Evolutionary conservation across 2,113 vertebrate species (phyloP), one percentile per base, ranked within the genome.

Genomic region (Girardinichthys multiradiatus): DNA sequence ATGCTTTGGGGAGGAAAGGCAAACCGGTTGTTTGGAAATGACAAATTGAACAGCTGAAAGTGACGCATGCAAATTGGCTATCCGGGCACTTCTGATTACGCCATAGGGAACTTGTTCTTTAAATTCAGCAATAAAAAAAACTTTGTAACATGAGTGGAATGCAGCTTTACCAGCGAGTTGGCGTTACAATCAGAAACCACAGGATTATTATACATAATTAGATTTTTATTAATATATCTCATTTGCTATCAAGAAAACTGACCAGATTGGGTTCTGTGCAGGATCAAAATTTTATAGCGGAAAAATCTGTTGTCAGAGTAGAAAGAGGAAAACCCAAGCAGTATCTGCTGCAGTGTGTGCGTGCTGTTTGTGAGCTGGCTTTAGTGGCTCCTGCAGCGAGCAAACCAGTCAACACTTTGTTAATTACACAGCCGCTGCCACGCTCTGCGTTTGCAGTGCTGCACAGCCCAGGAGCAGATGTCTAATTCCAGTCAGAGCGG

Each of bases 391-490:
- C 89, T 85, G 88, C 84, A 81, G 89, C 68, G 89, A 86, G 77
- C 86, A 87, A 87, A 78, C 72, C 87, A 84, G 84, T 92, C 90
- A 86, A 89, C 91, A 90, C 89, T 90, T 80, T 86, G 88, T 76
- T 93, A 93, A 93, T 91, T 91, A 93, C 91, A 92, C 79, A 89
- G 90, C 90, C 87, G 89, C 89, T 92, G 92, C 87, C 89, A 83
- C 48, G 64, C 89, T 90, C 90, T 87, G 88, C 83, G 88, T 81
- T 86, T 65, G 19, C 85, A 80, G 88, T 88, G 87, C 76, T 89
- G 80, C 85, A 72, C 81, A 91, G 86, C 88, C 81, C 82, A 76
- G 81, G 81, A 93, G 90, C 92, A 93, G 91, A 93, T 91, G 91
- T 92, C 89, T 87, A 91, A 81, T 85, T 87, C 86, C 87, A 90